phyloP scores from a whole-genome alignment of 2,797 vertebrate species.

The Typhlichthys subterraneus region DNA sequence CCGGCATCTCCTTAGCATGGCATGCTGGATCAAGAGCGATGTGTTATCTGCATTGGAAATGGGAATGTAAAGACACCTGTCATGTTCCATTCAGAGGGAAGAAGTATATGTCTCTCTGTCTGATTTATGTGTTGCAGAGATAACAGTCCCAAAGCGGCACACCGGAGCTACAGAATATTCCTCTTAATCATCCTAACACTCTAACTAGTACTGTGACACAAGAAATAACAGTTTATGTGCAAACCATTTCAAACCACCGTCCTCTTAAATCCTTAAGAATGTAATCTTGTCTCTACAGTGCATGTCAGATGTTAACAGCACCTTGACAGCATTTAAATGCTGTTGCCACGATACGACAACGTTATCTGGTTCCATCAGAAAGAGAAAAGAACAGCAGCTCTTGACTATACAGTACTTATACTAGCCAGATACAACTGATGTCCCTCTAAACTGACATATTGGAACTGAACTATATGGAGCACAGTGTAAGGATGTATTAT shows the following conservation, averaged over 20 bases:
- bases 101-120: constrained; percentile 59
- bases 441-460: neutral
- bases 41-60: constrained; percentile 68
- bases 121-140: constrained; percentile 71
- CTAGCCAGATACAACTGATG: neutral
- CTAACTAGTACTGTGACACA: constrained; percentile 59
- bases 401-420: neutral
- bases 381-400: constrained; percentile 15
- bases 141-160: constrained; percentile 62
- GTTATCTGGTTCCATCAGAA: constrained; percentile 33
- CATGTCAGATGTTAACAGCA: constrained; percentile 27
- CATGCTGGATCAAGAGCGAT: constrained; percentile 60
- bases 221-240: constrained; percentile 62
- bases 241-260: constrained; percentile 52
- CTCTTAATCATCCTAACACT: constrained; percentile 59
- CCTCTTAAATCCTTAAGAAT: constrained; percentile 52
- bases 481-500: neutral
- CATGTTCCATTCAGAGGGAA: constrained; percentile 72
- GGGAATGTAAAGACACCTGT: constrained; percentile 71
- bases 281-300: constrained; percentile 28
- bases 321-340: constrained; percentile 44
- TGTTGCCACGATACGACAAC: constrained; percentile 16
- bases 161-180: constrained; percentile 57
- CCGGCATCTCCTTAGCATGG: constrained; percentile 71
- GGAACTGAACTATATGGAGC: neutral